Conservation (phyloP, 1,140 invertebrate genomes). For the Pogonomyrmex barbatus region DNA sequence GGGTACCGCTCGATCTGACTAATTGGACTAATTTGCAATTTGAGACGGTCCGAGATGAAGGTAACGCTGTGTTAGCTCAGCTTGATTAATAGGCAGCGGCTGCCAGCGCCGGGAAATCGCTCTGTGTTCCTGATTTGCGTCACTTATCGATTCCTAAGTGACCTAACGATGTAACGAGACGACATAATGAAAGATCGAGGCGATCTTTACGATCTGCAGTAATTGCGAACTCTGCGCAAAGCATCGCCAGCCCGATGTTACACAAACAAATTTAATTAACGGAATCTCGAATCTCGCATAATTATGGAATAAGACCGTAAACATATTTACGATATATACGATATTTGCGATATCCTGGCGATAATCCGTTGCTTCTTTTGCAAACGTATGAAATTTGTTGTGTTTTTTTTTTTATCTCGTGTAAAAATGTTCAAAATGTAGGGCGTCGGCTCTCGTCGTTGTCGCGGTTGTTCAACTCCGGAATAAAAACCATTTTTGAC, state of each 20-base stretch:
- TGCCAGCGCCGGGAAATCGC: background rate
- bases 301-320: background rate
- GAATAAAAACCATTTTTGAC: background rate
- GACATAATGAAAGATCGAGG: conserved; percentile 24
- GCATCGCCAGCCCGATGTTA: background rate
- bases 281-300: background rate
- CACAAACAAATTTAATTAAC: background rate
- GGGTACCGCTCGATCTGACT: background rate
- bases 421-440: background rate
- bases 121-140: conserved; percentile 4
- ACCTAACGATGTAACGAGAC: background rate
- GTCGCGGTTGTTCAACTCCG: background rate
- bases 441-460: background rate
- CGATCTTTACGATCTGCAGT: conserved; percentile 34
- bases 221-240: background rate
- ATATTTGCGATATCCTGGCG: background rate
- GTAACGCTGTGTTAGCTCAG: background rate
- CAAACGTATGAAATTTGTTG: background rate
- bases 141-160: conserved; percentile 4
- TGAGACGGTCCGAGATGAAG: background rate
- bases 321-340: background rate
- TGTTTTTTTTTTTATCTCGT: background rate
- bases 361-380: background rate
- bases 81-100: conserved; percentile 15
- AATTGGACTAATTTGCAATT: conserved; percentile 53